Percentiles rank a stretch among this genome's conserved stretches.
Conservation (phyloP, 2,888 invertebrate genomes). For the Antheraea assamensis region DNA sequence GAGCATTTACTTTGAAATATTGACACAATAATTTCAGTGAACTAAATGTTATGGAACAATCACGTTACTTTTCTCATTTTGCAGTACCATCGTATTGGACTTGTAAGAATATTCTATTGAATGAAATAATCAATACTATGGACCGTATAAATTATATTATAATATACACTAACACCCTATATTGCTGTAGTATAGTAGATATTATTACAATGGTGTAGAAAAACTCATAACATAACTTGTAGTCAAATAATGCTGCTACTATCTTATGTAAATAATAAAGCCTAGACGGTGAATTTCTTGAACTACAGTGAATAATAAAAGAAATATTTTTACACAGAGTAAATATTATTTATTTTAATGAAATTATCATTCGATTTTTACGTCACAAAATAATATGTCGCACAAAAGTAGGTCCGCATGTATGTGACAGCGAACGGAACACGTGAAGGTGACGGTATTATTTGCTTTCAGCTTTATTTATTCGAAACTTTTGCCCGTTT, state of each 20-base stretch:
- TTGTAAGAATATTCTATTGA: not conserved
- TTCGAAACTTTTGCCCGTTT: slow-evolving; percentile 71
- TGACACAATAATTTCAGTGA: no score
- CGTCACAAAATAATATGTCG: slow-evolving; percentile 61
- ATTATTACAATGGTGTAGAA: not conserved
- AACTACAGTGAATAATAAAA: not conserved
- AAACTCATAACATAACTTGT: not conserved
- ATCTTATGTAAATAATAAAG: not conserved
- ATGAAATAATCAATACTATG: not conserved
- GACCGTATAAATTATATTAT: not conserved
- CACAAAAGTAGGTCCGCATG: slow-evolving; percentile 51
- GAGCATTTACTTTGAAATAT: no score
- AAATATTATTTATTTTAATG: slow-evolving; percentile 4
- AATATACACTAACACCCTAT: no score
- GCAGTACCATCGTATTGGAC: no score
- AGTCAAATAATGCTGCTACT: not conserved
- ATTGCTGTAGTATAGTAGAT: no score
- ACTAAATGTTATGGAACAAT: no score
- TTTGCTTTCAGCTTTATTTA: slow-evolving; percentile 74
- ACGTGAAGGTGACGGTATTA: slow-evolving; percentile 69
- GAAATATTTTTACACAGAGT: not conserved
- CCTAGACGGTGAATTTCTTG: not conserved
- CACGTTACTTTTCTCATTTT: no score
- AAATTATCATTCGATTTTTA: slow-evolving; percentile 22
- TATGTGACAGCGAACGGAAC: slow-evolving; percentile 58